A percentile compares a stretch with the other conserved stretches of the same genome.
These are phyloP conservation scores for human DNA, from an alignment of 2,113 vertebrate species.

Conservation along the genomic window GRCh38 chr2:20932001-20932500, in stretches of 20 bases:
- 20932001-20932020: neutral
- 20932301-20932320: neutral
- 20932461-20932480: neutral
- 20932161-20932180: too few species aligned
- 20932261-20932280: neutral
- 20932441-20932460: neutral
- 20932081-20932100: neutral
- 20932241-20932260: neutral
- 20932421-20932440: rapidly evolving
- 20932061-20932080: neutral
- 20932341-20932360: neutral
- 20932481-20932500: neutral
- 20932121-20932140: neutral
- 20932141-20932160: neutral
- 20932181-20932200: neutral
- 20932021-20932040: neutral
- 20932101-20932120: neutral
- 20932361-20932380: neutral
- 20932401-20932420: neutral
- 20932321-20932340: neutral
- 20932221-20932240: neutral
- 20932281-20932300: too few species aligned
- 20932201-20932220: neutral
- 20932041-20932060: neutral
- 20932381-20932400: neutral